Evolutionary conservation across 2,888 invertebrate genomes (phyloP).

Genomic region (Agrotis puta): DNA sequence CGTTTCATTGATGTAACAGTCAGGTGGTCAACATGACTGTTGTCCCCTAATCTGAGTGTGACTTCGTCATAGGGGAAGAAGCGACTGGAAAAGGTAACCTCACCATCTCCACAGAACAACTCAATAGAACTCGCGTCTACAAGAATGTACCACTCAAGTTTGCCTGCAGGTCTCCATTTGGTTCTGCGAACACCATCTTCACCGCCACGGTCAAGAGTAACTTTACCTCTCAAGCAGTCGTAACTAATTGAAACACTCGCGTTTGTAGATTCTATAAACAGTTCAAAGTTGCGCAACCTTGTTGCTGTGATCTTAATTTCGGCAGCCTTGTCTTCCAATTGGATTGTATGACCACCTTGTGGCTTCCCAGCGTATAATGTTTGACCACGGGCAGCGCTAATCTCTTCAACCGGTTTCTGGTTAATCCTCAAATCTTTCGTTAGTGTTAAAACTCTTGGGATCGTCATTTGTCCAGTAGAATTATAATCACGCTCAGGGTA

Average conservation of each 20-base stretch:
- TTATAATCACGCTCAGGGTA: conserved; percentile 83
- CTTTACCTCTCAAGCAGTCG: conserved; percentile 62
- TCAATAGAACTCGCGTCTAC: conserved; percentile 83
- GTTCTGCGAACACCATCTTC: conserved; percentile 78
- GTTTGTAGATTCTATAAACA: conserved; percentile 73
- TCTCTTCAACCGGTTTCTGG: conserved; percentile 77
- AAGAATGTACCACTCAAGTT: conserved; percentile 71
- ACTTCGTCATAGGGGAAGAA: conserved; percentile 74
- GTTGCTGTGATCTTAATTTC: conserved; percentile 73
- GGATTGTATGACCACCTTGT: conserved; percentile 50
- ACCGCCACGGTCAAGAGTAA: conserved; percentile 81
- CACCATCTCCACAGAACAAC: conserved; percentile 78
- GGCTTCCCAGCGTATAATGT: conserved; percentile 67
- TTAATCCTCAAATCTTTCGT: conserved; percentile 69
- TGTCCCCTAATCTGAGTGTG: conserved; percentile 64
- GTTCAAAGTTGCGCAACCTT: conserved; percentile 63
- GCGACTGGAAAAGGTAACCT: conserved; percentile 80
- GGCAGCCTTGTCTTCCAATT: conserved; percentile 74
- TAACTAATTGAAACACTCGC: conserved; percentile 74
- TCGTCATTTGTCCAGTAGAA: conserved; percentile 84
- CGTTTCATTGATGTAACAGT: conserved; percentile 68
- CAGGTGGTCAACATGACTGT: conserved; percentile 56
- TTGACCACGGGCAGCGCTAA: conserved; percentile 61
- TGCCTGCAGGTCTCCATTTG: conserved; percentile 72
- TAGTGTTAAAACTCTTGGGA: conserved; percentile 79